These are phyloP conservation scores for Pterobdella sp. DNA, from an alignment of 2,888 invertebrate genomes.

Conservation along the genomic window DNA sequence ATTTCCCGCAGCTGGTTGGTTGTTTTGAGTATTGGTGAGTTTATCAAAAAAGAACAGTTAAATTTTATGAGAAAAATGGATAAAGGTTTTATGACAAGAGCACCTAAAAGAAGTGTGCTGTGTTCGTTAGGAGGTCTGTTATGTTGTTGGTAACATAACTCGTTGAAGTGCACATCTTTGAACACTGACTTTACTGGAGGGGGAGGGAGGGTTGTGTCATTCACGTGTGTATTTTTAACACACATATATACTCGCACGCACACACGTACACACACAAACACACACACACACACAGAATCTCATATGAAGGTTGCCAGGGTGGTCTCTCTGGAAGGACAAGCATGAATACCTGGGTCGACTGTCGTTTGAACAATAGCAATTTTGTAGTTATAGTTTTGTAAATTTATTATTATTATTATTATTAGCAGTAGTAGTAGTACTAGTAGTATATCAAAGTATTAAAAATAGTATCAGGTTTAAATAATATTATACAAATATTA, in stretches of 20 bases:
- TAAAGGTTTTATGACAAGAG: no score
- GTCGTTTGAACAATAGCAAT: neutral
- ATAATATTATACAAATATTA: neutral
- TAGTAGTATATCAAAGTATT: no score
- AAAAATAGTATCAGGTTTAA: no score
- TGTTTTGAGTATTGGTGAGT: no score
- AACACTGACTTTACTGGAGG: neutral
- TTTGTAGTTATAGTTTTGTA: neutral
- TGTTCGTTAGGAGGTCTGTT: no score
- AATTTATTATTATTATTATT: no score
- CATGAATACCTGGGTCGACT: slow-evolving; percentile 1
- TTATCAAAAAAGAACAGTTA: no score
- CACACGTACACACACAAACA: neutral
- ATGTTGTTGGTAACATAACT: neutral
- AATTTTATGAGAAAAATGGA: no score
- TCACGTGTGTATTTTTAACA: no score
- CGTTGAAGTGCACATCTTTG: neutral
- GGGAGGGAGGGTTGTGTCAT: neutral
- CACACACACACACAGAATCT: neutral
- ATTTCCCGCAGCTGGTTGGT: no score
- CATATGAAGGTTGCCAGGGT: neutral
- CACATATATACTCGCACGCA: neutral
- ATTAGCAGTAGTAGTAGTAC: no score
- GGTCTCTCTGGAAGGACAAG: neutral
- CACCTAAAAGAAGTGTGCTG: no score